Base-by-base conservation (phyloP, 2,888 invertebrate genomes). In the Lycocerus yunnanus region DNA sequence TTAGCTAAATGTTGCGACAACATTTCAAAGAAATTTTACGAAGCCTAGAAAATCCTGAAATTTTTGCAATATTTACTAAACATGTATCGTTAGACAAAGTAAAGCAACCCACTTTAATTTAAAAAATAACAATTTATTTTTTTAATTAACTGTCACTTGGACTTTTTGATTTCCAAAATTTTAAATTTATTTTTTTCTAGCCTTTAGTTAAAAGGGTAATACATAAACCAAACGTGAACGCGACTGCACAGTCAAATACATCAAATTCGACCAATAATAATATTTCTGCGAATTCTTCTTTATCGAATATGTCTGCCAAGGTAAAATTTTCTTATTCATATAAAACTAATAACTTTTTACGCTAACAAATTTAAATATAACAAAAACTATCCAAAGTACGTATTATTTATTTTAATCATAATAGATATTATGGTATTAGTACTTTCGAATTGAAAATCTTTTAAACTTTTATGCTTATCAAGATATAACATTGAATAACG, bases 11-110 rank as follows among this genome's bases (percentile, higher is more conserved):
- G 81, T 68, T 81, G 60, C 75, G 69, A 59, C 80, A 80, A 60
- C 81, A 82, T 73, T 81, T 81, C 72, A 66, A 59, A 59, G 79
- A 80, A 76, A 76, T 82, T 8, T 65, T 71, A 11, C 77, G 74
- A 16, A 77, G 75, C 15, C 72, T 82, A 18, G 78, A 80, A 14
- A 74, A 81, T 68, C 78, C 78, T 14, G 75, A 78, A 60, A 76
- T 80, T 15, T 16, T 81, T 15, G 76, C 71, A 24, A 68, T 74
- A 21, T 76, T 78, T 65, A 68, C 71, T 10, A 69, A 67, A 73
- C 20, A 73, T 14, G 68, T 69, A 66, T 60, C 71, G 15, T 24
- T 72, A 13, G 58, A 21, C 20, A 15, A 73, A 65, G 63, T 73
- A 61, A n/a, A 21, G 43, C 13, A n/a, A 43, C 43, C 43, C 43